These are phyloP conservation scores for Gastrophryne carolinensis DNA, from an alignment of 2,797 vertebrate genomes.

Conservation along the genomic window DNA sequence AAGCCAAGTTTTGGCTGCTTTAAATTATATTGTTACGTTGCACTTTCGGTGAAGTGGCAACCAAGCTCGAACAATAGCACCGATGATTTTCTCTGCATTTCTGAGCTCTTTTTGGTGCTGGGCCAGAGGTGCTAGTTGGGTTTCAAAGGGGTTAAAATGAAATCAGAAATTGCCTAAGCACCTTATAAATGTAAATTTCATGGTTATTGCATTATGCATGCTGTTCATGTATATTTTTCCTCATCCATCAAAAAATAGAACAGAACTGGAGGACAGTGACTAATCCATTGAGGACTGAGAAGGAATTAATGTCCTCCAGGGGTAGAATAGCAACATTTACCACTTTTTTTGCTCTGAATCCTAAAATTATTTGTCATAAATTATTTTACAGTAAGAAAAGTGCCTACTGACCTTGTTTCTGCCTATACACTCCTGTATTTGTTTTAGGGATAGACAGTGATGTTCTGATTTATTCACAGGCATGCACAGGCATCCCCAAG, in stretches of 20 bases:
- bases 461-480: conserved; percentile 71
- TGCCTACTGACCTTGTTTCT: neutral
- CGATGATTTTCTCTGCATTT: neutral
- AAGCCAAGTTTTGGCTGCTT: conserved; percentile 54
- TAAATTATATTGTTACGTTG: conserved; percentile 42
- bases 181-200: conserved; percentile 42
- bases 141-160: conserved; percentile 12
- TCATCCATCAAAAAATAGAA: conserved; percentile 52
- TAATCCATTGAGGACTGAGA: conserved; percentile 48
- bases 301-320: conserved; percentile 47
- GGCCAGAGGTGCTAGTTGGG: neutral
- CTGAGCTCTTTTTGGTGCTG: neutral
- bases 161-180: conserved; percentile 24
- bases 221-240: conserved; percentile 52
- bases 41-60: neutral
- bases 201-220: conserved; percentile 49
- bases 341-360: conserved; percentile 38
- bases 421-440: neutral
- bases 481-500: conserved; percentile 91
- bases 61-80: neutral
- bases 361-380: conserved; percentile 25
- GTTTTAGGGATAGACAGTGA: neutral
- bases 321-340: conserved; percentile 47
- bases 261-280: conserved; percentile 50
- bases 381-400: conserved; percentile 11